Percentiles rank a stretch among this genome's conserved stretches.
These are phyloP conservation scores for Mythimna vitellina DNA, from an alignment of 2,888 invertebrate genomes.

Conservation along the genomic window DNA sequence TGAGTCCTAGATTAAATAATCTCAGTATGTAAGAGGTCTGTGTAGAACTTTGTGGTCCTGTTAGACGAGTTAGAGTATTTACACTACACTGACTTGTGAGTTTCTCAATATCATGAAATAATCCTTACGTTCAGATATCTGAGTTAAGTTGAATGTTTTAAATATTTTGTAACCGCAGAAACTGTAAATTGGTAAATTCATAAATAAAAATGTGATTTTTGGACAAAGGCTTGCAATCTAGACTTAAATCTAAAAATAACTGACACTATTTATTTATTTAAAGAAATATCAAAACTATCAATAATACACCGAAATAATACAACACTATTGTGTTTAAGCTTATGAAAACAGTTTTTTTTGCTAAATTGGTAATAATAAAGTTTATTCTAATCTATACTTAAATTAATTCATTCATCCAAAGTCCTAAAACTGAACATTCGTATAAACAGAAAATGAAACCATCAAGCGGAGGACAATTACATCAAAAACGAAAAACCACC, in stretches of 20 bases:
- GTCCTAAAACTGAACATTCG: constrained; percentile 4
- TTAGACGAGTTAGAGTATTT: constrained; percentile 32
- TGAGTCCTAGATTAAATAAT: constrained; percentile 67
- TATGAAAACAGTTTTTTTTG: too few relatives aligned
- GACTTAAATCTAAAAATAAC: too few relatives aligned
- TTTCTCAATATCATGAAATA: constrained; percentile 34
- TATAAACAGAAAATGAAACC: constrained; percentile 21
- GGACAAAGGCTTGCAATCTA: too few relatives aligned
- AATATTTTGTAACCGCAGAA: background rate
- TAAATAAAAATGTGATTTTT: background rate
- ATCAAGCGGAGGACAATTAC: constrained; percentile 30
- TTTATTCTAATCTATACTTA: background rate
- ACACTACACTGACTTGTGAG: constrained; percentile 27
- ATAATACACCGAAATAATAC: too few relatives aligned
- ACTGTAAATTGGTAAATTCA: background rate
- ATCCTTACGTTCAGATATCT: constrained; percentile 3
- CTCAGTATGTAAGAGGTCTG: constrained; percentile 34
- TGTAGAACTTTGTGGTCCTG: constrained; percentile 23
- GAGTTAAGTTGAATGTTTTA: background rate
- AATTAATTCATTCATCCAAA: background rate
- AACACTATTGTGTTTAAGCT: too few relatives aligned
- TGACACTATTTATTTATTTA: too few relatives aligned
- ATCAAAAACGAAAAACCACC: constrained; percentile 36
- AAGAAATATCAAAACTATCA: too few relatives aligned
- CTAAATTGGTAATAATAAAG: background rate